Base-by-base conservation (phyloP, 2,797 vertebrate genomes). In the Amniataba percoides region DNA sequence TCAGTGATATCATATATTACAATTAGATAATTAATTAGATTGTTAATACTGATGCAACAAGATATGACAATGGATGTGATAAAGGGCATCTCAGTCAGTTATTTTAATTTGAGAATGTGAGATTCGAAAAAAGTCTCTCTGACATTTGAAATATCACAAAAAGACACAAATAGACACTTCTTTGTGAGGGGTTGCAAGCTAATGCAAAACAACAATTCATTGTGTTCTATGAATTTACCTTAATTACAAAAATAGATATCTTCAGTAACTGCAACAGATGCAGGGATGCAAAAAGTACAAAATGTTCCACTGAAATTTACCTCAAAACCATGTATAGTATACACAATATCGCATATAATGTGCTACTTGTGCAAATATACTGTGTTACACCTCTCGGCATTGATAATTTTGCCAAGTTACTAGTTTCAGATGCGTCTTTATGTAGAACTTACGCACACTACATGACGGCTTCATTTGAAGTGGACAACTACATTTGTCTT, bases 401-500 rank as follows among this genome's bases (percentile, higher is more conserved):
- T 5, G 25, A 19, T 58, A 4, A 48, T 34, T 48, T 40, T 52
- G 12, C 48, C 42, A 46, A 16, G 23, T 42, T 61, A 16, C 14
- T 52, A 2, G 9, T 60, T 14, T 39, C 21, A 36, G 2, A 43
- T 57, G 16, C 10, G 19, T 15, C 40, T 81, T 56, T 15, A 36
- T 43, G 12, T 2, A 18, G 61, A 36, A 40, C 14, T 57, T 71
- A 12, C 4, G 4, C 7, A 23, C 10, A 52, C n/a, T 27, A 16
- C 7, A 45, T 48, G 27, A 45, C 0, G 4, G 4, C 11, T 59
- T 65, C 4, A 40, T 42, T 58, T 39, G 2, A 59, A 81, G 2
- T 49, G 25, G 31, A 62, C 67, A n/a, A 55, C 18, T 46, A 36
- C 13, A 27, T 52, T 67, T 65, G 39, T 62, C 10, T 70, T 40